Evolutionary conservation across 2,797 vertebrate species (phyloP).

Genomic region (Cossypha dichroa): DNA sequence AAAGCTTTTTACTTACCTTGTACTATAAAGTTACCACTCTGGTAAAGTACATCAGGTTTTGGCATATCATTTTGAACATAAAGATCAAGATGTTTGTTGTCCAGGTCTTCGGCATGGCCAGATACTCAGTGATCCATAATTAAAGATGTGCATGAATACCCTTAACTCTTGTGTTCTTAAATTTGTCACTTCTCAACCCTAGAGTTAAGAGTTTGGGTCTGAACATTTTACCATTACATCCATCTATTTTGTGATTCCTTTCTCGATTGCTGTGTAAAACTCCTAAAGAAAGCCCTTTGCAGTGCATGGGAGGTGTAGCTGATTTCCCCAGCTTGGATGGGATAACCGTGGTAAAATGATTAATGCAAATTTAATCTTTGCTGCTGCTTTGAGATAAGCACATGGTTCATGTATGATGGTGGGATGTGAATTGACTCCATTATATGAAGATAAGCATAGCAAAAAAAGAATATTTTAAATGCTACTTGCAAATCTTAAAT

Average conservation of each 20-base stretch:
- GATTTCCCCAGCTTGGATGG: not conserved
- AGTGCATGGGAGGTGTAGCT: not conserved
- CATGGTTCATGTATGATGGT: not conserved
- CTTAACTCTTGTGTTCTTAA: not conserved
- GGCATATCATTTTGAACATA: not conserved
- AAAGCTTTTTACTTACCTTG: not conserved
- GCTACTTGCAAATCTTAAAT: not conserved
- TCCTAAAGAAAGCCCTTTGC: not conserved
- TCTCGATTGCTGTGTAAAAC: not conserved
- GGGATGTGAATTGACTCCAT: not conserved
- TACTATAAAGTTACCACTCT: not conserved
- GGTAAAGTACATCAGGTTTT: not conserved
- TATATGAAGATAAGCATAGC: not conserved
- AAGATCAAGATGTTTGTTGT: not conserved
- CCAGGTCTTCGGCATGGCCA: not conserved
- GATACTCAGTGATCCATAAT: not conserved
- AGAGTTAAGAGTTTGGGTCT: not conserved
- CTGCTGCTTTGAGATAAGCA: not conserved
- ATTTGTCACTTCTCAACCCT: not conserved
- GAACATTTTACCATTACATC: rapidly evolving
- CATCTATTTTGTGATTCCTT: not conserved
- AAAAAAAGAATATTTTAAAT: not conserved
- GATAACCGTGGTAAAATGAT: not conserved
- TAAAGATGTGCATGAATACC: not conserved
- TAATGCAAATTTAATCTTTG: not conserved